Evolutionary conservation across 2,797 vertebrate genomes (phyloP), one percentile per base, ranked within the genome.

Genomic region (Antrozous pallidus): DNA sequence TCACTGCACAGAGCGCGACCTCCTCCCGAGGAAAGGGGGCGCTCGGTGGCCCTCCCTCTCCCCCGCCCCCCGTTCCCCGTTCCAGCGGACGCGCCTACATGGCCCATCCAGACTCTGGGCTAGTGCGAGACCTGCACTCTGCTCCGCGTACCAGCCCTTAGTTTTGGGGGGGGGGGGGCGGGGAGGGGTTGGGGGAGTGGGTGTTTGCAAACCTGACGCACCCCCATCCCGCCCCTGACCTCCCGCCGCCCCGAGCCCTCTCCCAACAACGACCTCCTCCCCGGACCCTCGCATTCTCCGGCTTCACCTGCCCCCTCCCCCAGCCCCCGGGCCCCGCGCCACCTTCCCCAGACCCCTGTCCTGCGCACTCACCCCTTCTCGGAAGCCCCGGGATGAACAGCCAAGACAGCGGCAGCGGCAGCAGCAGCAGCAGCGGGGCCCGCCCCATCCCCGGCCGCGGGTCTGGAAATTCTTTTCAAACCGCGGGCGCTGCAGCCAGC

Each of bases 291-390:
- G 22, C 9, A 6, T 11, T 33, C 22, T 22, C n/a, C 0, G 3
- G 24, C 12, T 42, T 28, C 28, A 31, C 7, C 24, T 28, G 49
- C 42, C 20, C 49, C 14, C 12, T 20, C 22, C 75, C 22, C 49
- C 18, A 24, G 73, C 2, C 8, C n/a, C 40, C 75, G 0, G 18
- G 58, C 8, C n/a, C 8, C 3, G 8, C 9, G 2, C 14, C 40
- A 24, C 79, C 11, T 0, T 31, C n/a, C 8, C 80, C 31, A 2
- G 26, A 24, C 9, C 26, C 47, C 65, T 1, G 12, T 20, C 18
- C 54, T 5, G 3, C 2, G 9, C 49, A 93, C 97, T 98, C 96
- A 98, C 98, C 97, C 74, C 94, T 73, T 8, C 16, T 90, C 31
- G 83, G 74, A 51, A 93, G 69, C 31, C 77, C 54, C 0, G 75